Evolutionary conservation across 2,888 invertebrate genomes (phyloP).

Genomic region (Liposcelis brunnea): DNA sequence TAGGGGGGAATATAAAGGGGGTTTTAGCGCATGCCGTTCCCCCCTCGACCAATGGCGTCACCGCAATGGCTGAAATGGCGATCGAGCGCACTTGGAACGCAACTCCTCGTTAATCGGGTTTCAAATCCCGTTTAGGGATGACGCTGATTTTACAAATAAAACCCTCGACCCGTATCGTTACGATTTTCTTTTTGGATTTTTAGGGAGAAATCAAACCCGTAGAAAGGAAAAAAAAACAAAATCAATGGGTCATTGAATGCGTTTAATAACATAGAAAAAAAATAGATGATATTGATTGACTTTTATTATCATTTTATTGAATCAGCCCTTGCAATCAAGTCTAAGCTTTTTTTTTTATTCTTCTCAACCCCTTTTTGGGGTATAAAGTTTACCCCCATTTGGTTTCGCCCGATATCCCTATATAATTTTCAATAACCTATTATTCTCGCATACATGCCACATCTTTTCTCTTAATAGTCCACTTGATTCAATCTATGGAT

Average conservation of each 20-base stretch:
- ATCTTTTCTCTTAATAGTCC: slow-evolving; percentile 1
- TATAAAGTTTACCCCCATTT: too few relatives aligned
- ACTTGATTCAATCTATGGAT: neutral
- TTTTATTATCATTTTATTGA: slow-evolving; percentile 6
- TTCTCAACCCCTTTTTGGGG: neutral
- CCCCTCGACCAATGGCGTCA: neutral
- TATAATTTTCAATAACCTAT: slow-evolving; percentile 8
- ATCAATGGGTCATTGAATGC: neutral
- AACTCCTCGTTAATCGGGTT: too few relatives aligned
- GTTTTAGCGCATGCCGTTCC: too few relatives aligned
- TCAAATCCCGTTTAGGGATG: too few relatives aligned
- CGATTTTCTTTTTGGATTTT: too few relatives aligned
- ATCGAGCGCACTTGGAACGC: too few relatives aligned
- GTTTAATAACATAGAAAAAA: neutral
- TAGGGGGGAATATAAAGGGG: too few relatives aligned
- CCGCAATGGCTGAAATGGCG: slow-evolving; percentile 6
- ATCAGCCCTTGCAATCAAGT: too few relatives aligned
- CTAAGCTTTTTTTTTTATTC: too few relatives aligned
- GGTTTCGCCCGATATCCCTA: neutral
- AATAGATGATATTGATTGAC: slow-evolving; percentile 6
- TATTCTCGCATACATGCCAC: slow-evolving; percentile 7
- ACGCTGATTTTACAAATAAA: too few relatives aligned
- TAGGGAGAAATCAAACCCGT: neutral
- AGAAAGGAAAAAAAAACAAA: neutral
- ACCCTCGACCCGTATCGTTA: too few relatives aligned